Base-by-base conservation (phyloP, 92 coral and sea anemone species). In the Phenganax marumi region DNA sequence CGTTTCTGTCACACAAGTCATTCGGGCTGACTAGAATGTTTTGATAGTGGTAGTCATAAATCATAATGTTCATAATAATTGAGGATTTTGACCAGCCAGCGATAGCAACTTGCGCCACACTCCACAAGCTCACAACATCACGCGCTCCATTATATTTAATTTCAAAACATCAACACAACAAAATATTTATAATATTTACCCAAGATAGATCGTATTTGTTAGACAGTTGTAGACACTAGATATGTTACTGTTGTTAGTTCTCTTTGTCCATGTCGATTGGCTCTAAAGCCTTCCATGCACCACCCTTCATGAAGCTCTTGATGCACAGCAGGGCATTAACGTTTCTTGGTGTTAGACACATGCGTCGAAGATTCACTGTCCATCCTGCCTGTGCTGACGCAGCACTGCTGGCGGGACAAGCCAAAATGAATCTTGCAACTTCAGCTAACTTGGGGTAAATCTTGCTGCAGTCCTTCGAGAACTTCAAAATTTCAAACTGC, bases 341-440 rank as follows among this genome's bases (percentile, higher is more conserved):
- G 18, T 60, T 60, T 60, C 19, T 16, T n/a, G 68, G 68, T 10
- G 68, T 7, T 25, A 68, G 48, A 8, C 48, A 48, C 18, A 48
- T 68, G 25, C 74, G 74, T 68, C 74, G 18, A 43, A 68, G 46
- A n/a, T 68, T 68, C 12, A 68, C 25, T 68, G 74, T 68, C 48
- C 74, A 68, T 12, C 74, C 74, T 25, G 74, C 74, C 18, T 68
- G 74, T 16, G 48, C 74, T 24, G 74, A 68, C 12, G 74, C 8
- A 8, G 74, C 74, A 25, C 74, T 68, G 48, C 74, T 68, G 7
- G 74, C 74, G 8, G 74, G 74, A n/a, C 74, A 68, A 60, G 68
- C 68, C 68, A 60, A 60, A n/a, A 60, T 60, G 18, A 60, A 60
- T n/a, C 68, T 60, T 16, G 74, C 74, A 6, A 68, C 49, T 48